These are phyloP conservation scores for Bufo gargarizans DNA, from an alignment of 2,113 vertebrate species.

Conservation along the genomic window DNA sequence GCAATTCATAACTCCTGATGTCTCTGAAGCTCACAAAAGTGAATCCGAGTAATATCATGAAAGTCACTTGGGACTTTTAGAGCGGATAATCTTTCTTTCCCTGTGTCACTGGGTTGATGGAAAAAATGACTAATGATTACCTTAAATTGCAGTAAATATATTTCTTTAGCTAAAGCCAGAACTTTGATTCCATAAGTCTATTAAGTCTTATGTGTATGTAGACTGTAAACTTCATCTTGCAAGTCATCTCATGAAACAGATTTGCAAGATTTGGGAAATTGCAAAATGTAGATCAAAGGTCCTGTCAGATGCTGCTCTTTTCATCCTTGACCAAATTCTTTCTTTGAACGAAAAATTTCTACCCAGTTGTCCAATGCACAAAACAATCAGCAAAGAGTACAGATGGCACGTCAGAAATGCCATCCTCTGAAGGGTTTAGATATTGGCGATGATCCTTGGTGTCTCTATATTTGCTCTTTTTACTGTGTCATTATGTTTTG, in stretches of 20 bases:
- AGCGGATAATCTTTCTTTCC: conserved; percentile 68
- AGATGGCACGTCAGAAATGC: conserved; percentile 20
- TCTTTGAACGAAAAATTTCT: conserved; percentile 20
- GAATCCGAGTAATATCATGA: conserved; percentile 73
- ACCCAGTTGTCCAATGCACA: conserved; percentile 18
- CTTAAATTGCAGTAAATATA: conserved; percentile 71
- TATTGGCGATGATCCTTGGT: background rate
- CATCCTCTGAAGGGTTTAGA: conserved; percentile 3
- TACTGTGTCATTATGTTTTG: background rate
- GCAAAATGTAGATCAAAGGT: conserved; percentile 57
- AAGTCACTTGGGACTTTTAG: conserved; percentile 68
- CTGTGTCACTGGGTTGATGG: conserved; percentile 66
- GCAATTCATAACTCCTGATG: conserved; percentile 73
- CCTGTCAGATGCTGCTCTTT: conserved; percentile 47
- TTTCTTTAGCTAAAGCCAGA: conserved; percentile 67
- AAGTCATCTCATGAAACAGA: conserved; percentile 57
- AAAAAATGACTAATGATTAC: conserved; percentile 68
- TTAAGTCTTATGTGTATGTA: conserved; percentile 55
- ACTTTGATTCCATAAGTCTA: conserved; percentile 60
- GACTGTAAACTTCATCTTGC: conserved; percentile 61
- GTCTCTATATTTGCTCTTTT: background rate
- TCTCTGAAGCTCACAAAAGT: conserved; percentile 69
- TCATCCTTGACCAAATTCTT: conserved; percentile 54
- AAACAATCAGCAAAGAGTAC: background rate
- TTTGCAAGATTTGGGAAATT: conserved; percentile 56